Evolutionary conservation across 2,797 vertebrate genomes (phyloP).

Genomic region (Characodon lateralis): DNA sequence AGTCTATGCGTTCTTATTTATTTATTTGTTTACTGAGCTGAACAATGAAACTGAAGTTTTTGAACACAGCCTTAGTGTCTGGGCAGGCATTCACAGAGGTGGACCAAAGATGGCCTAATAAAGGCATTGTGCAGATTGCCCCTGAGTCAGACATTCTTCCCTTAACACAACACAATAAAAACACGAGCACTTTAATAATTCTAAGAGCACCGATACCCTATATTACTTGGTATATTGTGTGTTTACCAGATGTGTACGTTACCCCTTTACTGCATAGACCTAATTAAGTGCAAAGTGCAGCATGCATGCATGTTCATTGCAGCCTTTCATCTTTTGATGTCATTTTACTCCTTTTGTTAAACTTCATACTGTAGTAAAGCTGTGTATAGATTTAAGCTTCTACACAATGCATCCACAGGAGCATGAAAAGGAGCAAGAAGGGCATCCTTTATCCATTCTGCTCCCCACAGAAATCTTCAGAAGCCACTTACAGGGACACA

Average conservation of each 20-base stretch:
- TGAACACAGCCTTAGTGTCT: slow-evolving; percentile 35
- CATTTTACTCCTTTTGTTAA: slow-evolving; percentile 7
- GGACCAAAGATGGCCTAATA: slow-evolving; percentile 53
- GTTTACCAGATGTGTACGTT: slow-evolving; percentile 17
- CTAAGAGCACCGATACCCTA: slow-evolving; percentile 19
- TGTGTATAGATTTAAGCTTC: slow-evolving; percentile 13
- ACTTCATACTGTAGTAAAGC: slow-evolving; percentile 12
- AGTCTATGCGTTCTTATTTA: slow-evolving; percentile 28
- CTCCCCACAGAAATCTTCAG: slow-evolving; percentile 53
- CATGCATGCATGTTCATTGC: neutral
- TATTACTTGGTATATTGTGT: slow-evolving; percentile 19
- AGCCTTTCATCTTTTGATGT: slow-evolving; percentile 2
- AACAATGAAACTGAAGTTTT: slow-evolving; percentile 42
- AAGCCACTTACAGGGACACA: slow-evolving; percentile 50
- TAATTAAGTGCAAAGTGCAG: slow-evolving; percentile 41
- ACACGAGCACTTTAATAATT: slow-evolving; percentile 46
- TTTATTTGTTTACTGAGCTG: slow-evolving; percentile 41
- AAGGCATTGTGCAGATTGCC: slow-evolving; percentile 47
- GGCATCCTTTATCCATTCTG: slow-evolving; percentile 50
- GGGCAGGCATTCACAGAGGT: slow-evolving; percentile 40
- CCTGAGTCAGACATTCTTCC: slow-evolving; percentile 25
- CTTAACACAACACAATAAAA: slow-evolving; percentile 56
- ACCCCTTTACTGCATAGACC: slow-evolving; percentile 18
- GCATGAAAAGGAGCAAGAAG: slow-evolving; percentile 33
- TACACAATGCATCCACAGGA: slow-evolving; percentile 19